A percentile compares a stretch with the other conserved stretches of the same genome.
Conservation (phyloP, 2,888 invertebrate genomes). For the Heteropelma amictum region DNA sequence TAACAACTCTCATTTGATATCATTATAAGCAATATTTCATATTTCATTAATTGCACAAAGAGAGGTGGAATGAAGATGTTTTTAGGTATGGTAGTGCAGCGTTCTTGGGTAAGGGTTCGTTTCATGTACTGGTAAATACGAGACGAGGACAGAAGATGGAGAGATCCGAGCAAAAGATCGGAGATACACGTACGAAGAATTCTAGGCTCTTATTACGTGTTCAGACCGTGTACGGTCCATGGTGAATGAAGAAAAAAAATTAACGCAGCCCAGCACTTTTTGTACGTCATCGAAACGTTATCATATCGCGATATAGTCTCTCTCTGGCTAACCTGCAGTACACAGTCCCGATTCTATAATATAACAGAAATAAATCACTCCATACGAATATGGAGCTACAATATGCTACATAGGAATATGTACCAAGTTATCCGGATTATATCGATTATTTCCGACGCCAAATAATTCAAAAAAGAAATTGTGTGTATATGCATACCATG, state of each 20-base stretch:
- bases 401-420: too few species aligned
- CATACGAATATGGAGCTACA: too few species aligned
- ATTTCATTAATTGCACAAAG: not conserved
- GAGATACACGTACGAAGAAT: conserved; percentile 7
- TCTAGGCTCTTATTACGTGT: not conserved
- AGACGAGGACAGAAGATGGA: conserved; percentile 18
- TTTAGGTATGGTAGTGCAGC: conserved; percentile 21
- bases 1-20: not conserved
- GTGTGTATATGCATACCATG: too few species aligned
- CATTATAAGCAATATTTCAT: not conserved
- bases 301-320: conserved; percentile 47
- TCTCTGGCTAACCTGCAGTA: too few species aligned
- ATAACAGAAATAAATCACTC: too few species aligned
- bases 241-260: not conserved
- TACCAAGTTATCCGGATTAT: too few species aligned
- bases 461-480: too few species aligned
- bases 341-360: too few species aligned
- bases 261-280: conserved; percentile 37
- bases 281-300: conserved; percentile 29
- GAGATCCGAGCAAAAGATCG: not conserved
- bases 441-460: too few species aligned
- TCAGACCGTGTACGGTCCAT: not conserved
- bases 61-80: conserved; percentile 16
- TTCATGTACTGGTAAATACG: conserved; percentile 37
- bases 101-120: conserved; percentile 14